phyloP scores from a whole-genome alignment of 2,888 invertebrate species.

The Plebejus anna region DNA sequence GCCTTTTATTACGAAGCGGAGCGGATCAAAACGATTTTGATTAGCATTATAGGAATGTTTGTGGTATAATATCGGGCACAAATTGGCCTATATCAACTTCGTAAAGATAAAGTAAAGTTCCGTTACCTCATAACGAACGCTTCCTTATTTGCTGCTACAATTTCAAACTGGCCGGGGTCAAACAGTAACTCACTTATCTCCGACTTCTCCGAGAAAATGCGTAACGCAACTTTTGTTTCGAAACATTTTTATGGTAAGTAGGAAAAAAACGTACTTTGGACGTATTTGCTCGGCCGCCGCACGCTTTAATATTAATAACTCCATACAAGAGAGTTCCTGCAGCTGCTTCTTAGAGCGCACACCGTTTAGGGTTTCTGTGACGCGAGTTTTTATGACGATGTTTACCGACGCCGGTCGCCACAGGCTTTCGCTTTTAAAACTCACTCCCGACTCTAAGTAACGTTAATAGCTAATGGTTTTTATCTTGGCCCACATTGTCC shows the following conservation, averaged over 20 bases:
- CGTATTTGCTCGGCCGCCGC: constrained; percentile 58
- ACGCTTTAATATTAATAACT: constrained; percentile 74
- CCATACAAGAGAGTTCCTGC: constrained; percentile 60
- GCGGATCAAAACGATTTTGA: neutral
- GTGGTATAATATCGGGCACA: neutral
- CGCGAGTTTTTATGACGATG: constrained; percentile 66
- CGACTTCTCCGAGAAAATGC: constrained; percentile 15
- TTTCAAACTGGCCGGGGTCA: constrained; percentile 20
- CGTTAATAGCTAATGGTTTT: constrained; percentile 22
- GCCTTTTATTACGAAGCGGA: neutral
- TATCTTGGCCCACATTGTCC: neutral
- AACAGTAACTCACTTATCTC: constrained; percentile 1
- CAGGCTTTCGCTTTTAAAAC: constrained; percentile 47
- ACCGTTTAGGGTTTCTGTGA: constrained; percentile 48
- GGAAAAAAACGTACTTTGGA: constrained; percentile 42
- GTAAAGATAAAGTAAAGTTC: too few relatives aligned
- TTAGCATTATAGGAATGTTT: neutral
- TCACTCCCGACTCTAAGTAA: constrained; percentile 45
- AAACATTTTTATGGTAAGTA: constrained; percentile 29
- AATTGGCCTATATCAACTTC: constrained; percentile 6
- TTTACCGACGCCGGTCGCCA: constrained; percentile 59
- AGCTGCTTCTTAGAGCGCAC: constrained; percentile 45
- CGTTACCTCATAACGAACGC: constrained; percentile 22
- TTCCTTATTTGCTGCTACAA: constrained; percentile 27
- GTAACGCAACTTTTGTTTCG: constrained; percentile 28